Conservation (phyloP, 2,797 vertebrate genomes). For the Sternotherus odoratus region DNA sequence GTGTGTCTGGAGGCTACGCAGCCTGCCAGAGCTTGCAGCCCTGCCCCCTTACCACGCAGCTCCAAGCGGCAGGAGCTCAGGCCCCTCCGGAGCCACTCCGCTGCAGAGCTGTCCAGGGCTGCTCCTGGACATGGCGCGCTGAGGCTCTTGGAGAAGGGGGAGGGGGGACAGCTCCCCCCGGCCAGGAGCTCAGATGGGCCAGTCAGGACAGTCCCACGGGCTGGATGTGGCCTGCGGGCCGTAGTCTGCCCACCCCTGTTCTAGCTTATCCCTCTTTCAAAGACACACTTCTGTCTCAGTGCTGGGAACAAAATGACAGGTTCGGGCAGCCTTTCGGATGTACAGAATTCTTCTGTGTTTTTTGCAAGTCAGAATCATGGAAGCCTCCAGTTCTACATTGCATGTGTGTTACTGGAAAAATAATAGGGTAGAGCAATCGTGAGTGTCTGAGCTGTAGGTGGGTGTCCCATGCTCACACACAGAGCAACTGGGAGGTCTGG, state of each 20-base stretch:
- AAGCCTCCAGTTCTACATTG: background rate
- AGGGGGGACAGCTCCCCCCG: no score
- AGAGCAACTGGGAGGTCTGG: slow-evolving; percentile 43
- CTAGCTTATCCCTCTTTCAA: background rate
- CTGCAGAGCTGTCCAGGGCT: no score
- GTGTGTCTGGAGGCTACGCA: no score
- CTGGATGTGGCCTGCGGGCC: no score
- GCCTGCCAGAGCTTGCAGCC: no score
- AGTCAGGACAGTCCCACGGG: no score
- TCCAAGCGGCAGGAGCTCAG: no score
- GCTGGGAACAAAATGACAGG: background rate
- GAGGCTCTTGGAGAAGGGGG: no score
- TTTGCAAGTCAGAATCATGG: background rate
- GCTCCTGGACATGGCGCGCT: no score
- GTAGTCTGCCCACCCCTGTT: background rate
- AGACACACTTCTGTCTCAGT: background rate
- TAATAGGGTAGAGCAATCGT: background rate
- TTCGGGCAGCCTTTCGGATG: background rate
- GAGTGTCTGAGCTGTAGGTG: slow-evolving; percentile 26
- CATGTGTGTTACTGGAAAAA: background rate
- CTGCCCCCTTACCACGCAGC: no score
- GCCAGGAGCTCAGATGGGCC: no score
- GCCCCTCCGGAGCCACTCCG: no score
- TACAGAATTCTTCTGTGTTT: background rate
- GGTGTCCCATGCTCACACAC: slow-evolving; percentile 37